Percentiles rank a stretch among this genome's conserved stretches.
Evolutionary conservation across 1,140 invertebrate genomes (phyloP).

Genomic region (Hydropsyche tenuis): DNA sequence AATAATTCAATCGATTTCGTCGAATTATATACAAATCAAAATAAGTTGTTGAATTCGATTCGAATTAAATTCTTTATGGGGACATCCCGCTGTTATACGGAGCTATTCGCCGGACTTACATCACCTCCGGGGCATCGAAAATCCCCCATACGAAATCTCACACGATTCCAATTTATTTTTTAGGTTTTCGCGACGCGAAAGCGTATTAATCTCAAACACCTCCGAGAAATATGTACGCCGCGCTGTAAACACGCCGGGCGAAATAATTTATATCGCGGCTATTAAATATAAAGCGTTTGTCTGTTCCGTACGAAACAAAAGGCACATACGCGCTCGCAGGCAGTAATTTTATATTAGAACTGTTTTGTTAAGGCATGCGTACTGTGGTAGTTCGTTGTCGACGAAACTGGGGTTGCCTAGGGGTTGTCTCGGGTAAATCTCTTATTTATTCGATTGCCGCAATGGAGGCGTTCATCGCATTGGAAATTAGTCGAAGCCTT

Average conservation of each 20-base stretch:
- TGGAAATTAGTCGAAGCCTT: not conserved
- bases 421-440: conserved; percentile 2
- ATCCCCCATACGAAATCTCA: not conserved
- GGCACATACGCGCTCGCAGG: conserved; percentile 26
- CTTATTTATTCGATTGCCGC: conserved; percentile 9
- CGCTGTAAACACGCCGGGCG: conserved; percentile 18
- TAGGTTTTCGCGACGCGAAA: not conserved
- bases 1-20: no score
- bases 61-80: conserved; percentile 44
- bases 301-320: conserved; percentile 36
- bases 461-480: not conserved
- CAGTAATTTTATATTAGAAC: conserved; percentile 47
- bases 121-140: conserved; percentile 11
- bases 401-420: conserved; percentile 15
- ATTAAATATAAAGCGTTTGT: conserved; percentile 34
- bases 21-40: no score
- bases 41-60: conserved; percentile 46
- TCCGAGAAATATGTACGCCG: conserved; percentile 14
- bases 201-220: conserved; percentile 33
- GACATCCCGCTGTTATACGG: conserved; percentile 34
- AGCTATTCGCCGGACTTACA: conserved; percentile 28
- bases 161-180: not conserved
- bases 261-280: conserved; percentile 35
- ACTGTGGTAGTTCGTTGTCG: conserved; percentile 25
- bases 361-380: conserved; percentile 46